Conservation (phyloP, 2,888 invertebrate species). For the Linnaemya vulpina region DNA sequence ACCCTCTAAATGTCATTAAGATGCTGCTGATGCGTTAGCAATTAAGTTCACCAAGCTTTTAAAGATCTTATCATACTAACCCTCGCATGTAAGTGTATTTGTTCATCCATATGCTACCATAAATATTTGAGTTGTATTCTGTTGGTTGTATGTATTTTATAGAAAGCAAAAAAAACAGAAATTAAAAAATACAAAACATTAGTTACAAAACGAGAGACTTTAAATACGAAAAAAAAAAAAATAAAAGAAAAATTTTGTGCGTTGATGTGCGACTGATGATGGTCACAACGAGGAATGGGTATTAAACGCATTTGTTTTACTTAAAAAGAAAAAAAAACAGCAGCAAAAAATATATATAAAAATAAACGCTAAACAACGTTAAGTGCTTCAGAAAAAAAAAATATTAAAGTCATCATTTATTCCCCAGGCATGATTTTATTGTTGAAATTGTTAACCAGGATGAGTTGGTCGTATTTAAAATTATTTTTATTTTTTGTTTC, state of each 20-base stretch:
- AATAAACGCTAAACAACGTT: constrained; percentile 60
- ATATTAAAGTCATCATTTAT: constrained; percentile 66
- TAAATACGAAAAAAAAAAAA: constrained; percentile 31
- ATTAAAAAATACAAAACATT: constrained; percentile 32
- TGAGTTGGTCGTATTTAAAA: constrained; percentile 57
- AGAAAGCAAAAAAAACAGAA: constrained; percentile 21
- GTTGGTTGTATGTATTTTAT: constrained; percentile 46
- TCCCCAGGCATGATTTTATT: constrained; percentile 54
- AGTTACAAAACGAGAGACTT: constrained; percentile 56
- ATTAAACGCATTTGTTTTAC: constrained; percentile 58
- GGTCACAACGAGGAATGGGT: constrained; percentile 53
- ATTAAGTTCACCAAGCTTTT: not conserved
- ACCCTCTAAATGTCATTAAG: too few relatives aligned
- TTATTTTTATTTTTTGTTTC: constrained; percentile 39
- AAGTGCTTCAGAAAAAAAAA: constrained; percentile 53
- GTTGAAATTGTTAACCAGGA: constrained; percentile 57
- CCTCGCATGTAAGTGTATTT: constrained; percentile 55
- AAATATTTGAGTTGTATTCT: constrained; percentile 65
- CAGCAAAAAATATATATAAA: constrained; percentile 33
- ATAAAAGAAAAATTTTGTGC: constrained; percentile 22
- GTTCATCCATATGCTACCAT: constrained; percentile 66
- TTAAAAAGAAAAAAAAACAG: constrained; percentile 3
- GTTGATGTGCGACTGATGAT: constrained; percentile 59
- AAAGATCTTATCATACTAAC: not conserved
- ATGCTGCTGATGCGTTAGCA: too few relatives aligned